Base-by-base conservation (phyloP, 2,888 invertebrate species). In the Stenurella melanura region DNA sequence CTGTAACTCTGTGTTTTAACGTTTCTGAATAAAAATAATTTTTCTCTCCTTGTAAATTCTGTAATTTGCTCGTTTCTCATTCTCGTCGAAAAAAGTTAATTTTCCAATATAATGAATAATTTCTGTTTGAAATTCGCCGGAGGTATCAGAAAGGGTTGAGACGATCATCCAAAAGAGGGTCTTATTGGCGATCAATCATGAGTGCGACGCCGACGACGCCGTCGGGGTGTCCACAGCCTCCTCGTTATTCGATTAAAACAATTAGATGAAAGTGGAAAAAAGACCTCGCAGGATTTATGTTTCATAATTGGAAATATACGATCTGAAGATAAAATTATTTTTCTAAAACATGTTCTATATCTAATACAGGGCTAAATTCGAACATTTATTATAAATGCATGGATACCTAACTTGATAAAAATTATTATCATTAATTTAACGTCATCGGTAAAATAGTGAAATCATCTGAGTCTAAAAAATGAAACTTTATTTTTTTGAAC, bases 71-170 rank as follows among this genome's bases (percentile, higher is more conserved):
- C n/a, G 2, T n/a, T 50, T n/a, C 50, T 2, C 50, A n/a, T 50
- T 50, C 50, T 50, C 50, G n/a, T n/a, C 50, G 50, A 50, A 88
- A 87, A 88, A 88, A 88, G 87, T 88, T 87, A 86, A 88, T 87
- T 88, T 88, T 87, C 67, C 87, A 87, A 87, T 87, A 87, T 85
- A 85, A 88, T 88, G 87, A 88, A 88, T 88, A 88, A 88, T 88
- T 87, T 84, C 84, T 81, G 85, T 86, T 85, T 83, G 84, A 84
- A 78, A 71, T 79, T 68, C 58, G 75, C 75, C 70, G 18, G 84
- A 86, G 84, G 83, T 84, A 85, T 86, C 83, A 84, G 83, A 83
- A 85, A 85, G 85, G 86, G 85, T 83, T 84, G 80, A 79, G 77
- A 73, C 57, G 75, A 50, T 58, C 58, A 21, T 58, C 58, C 57